phyloP scores from a whole-genome alignment of 2,888 invertebrate species.

The Aphelenchoides bicaudatus region DNA sequence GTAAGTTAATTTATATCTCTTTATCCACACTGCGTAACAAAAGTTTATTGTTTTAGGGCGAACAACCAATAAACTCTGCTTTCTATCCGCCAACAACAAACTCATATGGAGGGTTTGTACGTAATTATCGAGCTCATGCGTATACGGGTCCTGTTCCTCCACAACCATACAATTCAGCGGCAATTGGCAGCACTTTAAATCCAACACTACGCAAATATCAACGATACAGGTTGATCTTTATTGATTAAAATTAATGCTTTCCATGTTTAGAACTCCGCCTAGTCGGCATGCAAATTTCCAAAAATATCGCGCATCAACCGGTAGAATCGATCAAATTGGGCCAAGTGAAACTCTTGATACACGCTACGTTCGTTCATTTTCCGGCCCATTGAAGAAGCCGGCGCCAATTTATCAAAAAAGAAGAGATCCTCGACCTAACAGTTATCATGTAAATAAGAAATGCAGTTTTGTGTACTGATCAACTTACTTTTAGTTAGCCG shows the following conservation, averaged over 20 bases:
- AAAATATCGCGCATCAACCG: constrained; percentile 1
- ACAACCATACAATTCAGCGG: no score
- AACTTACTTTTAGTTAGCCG: not conserved
- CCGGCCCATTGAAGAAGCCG: constrained; percentile 36
- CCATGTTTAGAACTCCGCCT: not conserved
- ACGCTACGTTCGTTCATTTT: constrained; percentile 32
- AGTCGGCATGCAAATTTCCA: not conserved
- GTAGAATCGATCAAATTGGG: not conserved
- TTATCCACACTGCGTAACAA: no score
- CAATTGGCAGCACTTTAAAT: constrained; percentile 2
- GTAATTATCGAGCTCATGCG: constrained; percentile 8
- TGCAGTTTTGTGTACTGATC: not conserved
- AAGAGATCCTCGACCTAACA: constrained; percentile 16
- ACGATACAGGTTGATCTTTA: not conserved
- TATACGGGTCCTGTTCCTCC: not conserved
- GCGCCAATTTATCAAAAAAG: constrained; percentile 45
- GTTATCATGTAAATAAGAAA: constrained; percentile 8
- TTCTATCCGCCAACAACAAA: constrained; percentile 2
- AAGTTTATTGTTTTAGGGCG: no score
- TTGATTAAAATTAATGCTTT: not conserved
- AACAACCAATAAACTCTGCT: constrained; percentile 12
- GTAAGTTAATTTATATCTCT: no score
- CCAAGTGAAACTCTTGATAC: constrained; percentile 18
- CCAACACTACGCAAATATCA: constrained; percentile 14
- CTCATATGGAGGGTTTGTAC: not conserved